Conservation (phyloP, 2,113 vertebrate genomes). For the Fregetta grallaria region DNA sequence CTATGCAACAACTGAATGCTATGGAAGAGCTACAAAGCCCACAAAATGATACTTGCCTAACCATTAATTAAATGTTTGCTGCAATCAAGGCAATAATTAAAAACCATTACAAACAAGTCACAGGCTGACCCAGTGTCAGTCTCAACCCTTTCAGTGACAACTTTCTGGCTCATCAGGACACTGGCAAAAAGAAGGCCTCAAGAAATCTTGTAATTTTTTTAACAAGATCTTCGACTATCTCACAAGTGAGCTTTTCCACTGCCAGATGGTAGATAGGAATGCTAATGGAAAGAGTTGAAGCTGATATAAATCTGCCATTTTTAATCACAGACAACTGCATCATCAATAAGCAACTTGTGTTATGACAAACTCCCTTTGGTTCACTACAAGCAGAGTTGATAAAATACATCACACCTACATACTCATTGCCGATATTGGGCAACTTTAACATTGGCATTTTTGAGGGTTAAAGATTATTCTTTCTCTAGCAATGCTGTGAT, state of each 20-base stretch:
- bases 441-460: not conserved
- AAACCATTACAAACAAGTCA: constrained; percentile 29
- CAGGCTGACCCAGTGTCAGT: not conserved
- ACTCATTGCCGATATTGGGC: not conserved
- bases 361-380: constrained; percentile 52
- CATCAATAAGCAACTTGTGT: constrained; percentile 46
- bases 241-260: constrained; percentile 48
- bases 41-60: not conserved
- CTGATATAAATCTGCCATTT: constrained; percentile 76
- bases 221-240: constrained; percentile 35
- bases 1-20: not conserved
- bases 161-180: constrained; percentile 44
- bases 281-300: constrained; percentile 72
- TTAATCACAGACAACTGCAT: constrained; percentile 63
- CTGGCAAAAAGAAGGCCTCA: constrained; percentile 23
- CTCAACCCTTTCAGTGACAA: constrained; percentile 43
- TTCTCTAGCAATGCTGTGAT: not conserved
- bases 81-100: not conserved
- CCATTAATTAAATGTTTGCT: not conserved
- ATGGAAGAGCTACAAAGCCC: not conserved
- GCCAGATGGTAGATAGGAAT: constrained; percentile 71
- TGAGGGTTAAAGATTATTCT: not conserved
- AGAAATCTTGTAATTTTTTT: constrained; percentile 48
- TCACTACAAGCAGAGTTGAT: constrained; percentile 9
- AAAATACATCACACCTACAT: not conserved